Evolutionary conservation across 1,140 invertebrate species (phyloP).

Genomic region (Phenacoccus solenopsis): DNA sequence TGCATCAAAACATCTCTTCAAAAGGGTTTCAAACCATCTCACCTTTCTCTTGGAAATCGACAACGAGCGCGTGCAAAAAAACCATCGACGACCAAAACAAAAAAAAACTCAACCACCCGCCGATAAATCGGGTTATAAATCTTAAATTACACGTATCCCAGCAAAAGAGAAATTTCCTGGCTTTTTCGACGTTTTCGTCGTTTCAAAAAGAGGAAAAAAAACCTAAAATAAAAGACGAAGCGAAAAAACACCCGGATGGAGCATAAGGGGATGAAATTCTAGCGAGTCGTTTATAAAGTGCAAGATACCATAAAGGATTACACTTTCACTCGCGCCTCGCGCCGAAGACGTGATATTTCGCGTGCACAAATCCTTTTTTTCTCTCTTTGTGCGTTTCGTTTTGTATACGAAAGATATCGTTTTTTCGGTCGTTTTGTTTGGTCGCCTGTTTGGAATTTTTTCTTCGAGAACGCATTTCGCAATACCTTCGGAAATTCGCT

Average conservation of each 20-base stretch:
- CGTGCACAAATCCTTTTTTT: neutral
- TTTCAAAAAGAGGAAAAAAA: constrained; percentile 4
- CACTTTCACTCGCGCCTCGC: neutral
- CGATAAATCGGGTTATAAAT: constrained; percentile 2
- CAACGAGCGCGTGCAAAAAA: too few relatives aligned
- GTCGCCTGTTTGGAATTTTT: neutral
- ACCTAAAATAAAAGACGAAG: neutral
- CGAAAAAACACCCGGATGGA: neutral
- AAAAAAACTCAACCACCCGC: neutral
- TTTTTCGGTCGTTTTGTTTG: neutral
- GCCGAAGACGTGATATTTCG: neutral
- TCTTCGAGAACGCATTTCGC: neutral
- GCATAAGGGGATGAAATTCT: neutral
- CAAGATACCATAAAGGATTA: neutral
- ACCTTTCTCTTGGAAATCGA: neutral
- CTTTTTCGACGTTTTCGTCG: neutral
- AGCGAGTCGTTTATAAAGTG: neutral
- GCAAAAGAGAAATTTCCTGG: constrained; percentile 4
- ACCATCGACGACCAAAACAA: neutral
- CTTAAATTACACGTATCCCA: neutral
- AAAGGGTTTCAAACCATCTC: neutral
- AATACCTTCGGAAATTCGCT: too few relatives aligned
- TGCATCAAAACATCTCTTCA: too few relatives aligned
- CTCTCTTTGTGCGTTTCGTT: neutral
- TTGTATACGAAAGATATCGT: neutral